Evolutionary conservation across 2,888 invertebrate species (phyloP), one percentile per base, ranked within the genome.

Genomic region (Euzetes globulus): DNA sequence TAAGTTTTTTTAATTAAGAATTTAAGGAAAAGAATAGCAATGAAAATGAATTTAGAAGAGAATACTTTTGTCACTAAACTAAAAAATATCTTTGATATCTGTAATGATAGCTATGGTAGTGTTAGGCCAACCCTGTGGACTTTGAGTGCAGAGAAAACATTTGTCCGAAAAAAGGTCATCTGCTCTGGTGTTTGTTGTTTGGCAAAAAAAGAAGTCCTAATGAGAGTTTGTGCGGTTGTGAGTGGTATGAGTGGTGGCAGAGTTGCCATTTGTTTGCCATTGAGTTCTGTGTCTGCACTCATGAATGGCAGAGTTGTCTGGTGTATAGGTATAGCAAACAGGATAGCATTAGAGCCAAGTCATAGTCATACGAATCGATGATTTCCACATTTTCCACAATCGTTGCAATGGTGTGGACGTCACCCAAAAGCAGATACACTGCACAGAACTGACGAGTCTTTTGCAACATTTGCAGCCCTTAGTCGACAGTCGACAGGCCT

Each of bases 221-320:
- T 50, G n/a, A 50, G 50, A n/a, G 50, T 50, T 50, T n/a, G 50
- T 17, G 50, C 17, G 50, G 41, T 41, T 41, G 11, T 41, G 11
- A 50, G 58, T 58, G 58, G 13, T 22, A 58, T 58, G 13, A 25
- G 58, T 58, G 58, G 17, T 58, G 27, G 58, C 58, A 11, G 13
- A 5, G 22, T 58, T 58, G 58, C 58, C 58, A 58, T 25, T 58
- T 58, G 58, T 58, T 58, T 58, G 58, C 58, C 58, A 58, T 58
- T 58, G 58, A 58, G 58, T 58, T 25, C 58, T 58, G 19, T 52
- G n/a, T 22, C 22, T n/a, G 52, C 52, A 52, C 79, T 81, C 81
- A 82, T 29, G 75, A 75, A 63, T 63, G 29, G 33, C 37, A 63
- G 41, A 41, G 41, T 41, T 41, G 41, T 41, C 41, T 41, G 41